Evolutionary conservation across 1,140 invertebrate genomes (phyloP), one percentile per base, ranked within the genome.

Genomic region (Euura saliciscinereae): DNA sequence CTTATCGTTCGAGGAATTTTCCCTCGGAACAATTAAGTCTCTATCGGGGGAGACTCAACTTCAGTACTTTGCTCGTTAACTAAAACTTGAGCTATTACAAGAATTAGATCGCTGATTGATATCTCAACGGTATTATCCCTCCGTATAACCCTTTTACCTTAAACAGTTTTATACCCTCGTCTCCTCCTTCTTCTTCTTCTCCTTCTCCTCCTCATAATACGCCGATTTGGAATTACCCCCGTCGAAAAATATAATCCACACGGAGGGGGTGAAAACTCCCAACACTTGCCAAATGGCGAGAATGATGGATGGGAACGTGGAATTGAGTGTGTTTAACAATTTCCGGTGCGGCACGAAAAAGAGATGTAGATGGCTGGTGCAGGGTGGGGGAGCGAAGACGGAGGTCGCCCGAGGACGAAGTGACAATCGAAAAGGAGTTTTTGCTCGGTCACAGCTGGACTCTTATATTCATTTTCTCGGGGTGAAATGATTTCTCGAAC

Each of bases 1-100:
- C 79, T 81, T 81, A 82, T 83, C 81, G 73, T 69, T 74, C 69
- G 65, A 66, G 78, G 75, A 82, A 82, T 82, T 84, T 80, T 78
- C 75, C 79, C 75, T 66, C 66, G 66, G 79, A 81, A 79, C 81
- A 83, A 84, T 85, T 83, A 84, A 80, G 77, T 7, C 75, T 74
- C 78, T 82, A 80, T 81, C 78, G 75, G 76, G 46, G 44, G 71
- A 69, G 44, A 73, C 69, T 51, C 69, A 73, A 79, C 71, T 80
- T 76, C 68, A 44, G 72, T 75, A 81, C 78, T 83, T 82, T 78
- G 75, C 76, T 81, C 80, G 78, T 83, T 82, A 83, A 81, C 77
- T 76, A 77, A 80, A 83, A 83, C 76, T 82, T 82, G 66, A 67
- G 66, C 66, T 67, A 67, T 67, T 67, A 67, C 66, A 67, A 67